Base-by-base conservation (phyloP, 2,888 invertebrate species). In the Parasteatoda lunata region DNA sequence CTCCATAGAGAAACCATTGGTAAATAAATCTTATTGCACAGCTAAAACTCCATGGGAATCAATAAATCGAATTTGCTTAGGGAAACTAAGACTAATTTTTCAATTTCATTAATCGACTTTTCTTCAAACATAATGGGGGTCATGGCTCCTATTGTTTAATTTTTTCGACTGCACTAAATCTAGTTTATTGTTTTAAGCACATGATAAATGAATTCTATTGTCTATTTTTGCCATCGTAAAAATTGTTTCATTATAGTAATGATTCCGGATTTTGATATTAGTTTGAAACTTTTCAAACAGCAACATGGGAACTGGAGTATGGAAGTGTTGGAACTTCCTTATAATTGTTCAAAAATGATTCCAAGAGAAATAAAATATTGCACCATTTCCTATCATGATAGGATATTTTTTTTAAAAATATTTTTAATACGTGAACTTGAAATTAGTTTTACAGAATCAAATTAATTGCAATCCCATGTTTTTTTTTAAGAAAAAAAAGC, bases 231-330 rank as follows among this genome's bases (percentile, higher is more conserved):
- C 7, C 73, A 54, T 65, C 65, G 5, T 72, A 76, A 76, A 69
- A 85, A 79, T 65, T 70, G 80, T 71, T 85, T 71, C 85, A 76
- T 79, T 70, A 80, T 47, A 52, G 45, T 75, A 81, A 80, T 79
- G 52, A 71, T 79, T 85, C n/a, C 15, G 4, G 45, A 15, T 9
- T 15, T 30, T 15, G 45, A 15, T 68, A 9, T 4, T 59, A 59
- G 59, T n/a, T 8, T n/a, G 9, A 59, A 59, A 59, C 4, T 59
- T 59, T 59, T 13, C 0, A 59, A 13, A 13, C 8, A 8, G 3
- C 0, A 59, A 3, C n/a, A 54, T 7, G 7, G 11, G 11, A 54
- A 9, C 9, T 59, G 3, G 11, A 6, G 9, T 59, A 4, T 59
- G 59, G 9, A 13, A 59, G n/a, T 59, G 4, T 59, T 13, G 8